These are phyloP conservation scores for Leptoteleia sp. DNA, from an alignment of 1,140 invertebrate genomes.

Conservation along the genomic window DNA sequence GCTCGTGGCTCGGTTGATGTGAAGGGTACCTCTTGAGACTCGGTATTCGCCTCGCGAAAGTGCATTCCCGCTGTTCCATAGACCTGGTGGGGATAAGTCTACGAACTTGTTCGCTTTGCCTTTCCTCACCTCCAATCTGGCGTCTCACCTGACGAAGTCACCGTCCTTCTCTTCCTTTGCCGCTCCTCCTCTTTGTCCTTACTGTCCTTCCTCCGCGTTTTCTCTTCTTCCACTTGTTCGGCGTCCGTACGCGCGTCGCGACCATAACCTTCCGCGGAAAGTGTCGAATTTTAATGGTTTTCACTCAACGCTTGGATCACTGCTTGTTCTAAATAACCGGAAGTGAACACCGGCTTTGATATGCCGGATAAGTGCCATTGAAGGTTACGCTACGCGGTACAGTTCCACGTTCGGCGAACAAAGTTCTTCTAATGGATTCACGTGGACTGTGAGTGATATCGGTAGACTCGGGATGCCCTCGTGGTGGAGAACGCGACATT, in stretches of 20 bases:
- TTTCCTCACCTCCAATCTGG: conserved; percentile 75
- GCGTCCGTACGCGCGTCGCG: conserved; percentile 61
- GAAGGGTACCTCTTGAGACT: conserved; percentile 42
- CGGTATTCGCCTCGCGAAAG: conserved; percentile 33
- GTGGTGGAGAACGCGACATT: no score
- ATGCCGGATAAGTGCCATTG: conserved; percentile 34
- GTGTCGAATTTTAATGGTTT: conserved; percentile 20
- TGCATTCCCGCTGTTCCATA: conserved; percentile 40
- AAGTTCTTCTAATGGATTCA: no score
- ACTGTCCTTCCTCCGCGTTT: conserved; percentile 45
- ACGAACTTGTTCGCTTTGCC: conserved; percentile 61
- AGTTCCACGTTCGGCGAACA: neutral
- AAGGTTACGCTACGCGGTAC: conserved; percentile 2
- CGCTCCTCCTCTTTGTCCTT: conserved; percentile 30
- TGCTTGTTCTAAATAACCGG: neutral
- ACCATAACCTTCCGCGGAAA: conserved; percentile 30
- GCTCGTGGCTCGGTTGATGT: conserved; percentile 31
- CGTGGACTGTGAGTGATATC: no score
- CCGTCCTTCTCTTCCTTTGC: conserved; percentile 54
- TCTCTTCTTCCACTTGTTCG: conserved; percentile 58
- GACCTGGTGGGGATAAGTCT: conserved; percentile 53
- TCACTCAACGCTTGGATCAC: neutral
- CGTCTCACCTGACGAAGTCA: conserved; percentile 69
- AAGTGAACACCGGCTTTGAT: conserved; percentile 32
- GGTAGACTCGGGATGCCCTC: no score